Evolutionary conservation across 1,140 invertebrate genomes (phyloP).

Genomic region (Pogonus chalceus): DNA sequence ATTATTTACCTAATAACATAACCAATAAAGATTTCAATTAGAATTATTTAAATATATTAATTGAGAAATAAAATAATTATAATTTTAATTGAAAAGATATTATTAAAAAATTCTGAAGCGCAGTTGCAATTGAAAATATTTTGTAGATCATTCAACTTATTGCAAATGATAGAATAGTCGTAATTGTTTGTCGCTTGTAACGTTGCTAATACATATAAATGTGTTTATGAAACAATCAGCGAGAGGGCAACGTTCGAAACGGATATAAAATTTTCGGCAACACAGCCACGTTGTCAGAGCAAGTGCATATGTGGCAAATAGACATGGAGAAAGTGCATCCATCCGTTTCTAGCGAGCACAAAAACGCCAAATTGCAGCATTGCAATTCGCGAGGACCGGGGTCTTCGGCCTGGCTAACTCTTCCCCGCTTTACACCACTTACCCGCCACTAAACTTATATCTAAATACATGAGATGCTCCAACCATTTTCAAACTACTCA

Average conservation of each 20-base stretch:
- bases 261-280: not conserved
- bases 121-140: no score
- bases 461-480: conserved; percentile 1
- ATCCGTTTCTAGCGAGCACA: conserved; percentile 17
- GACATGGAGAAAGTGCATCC: conserved; percentile 14
- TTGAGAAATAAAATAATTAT: no score
- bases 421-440: not conserved
- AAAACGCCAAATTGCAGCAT: conserved; percentile 4
- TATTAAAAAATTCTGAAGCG: no score
- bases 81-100: no score
- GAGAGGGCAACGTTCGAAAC: not conserved
- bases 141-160: no score
- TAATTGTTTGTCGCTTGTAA: no score
- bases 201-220: no score
- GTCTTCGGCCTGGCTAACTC: conserved; percentile 8
- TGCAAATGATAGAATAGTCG: no score
- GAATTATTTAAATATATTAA: no score
- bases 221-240: not conserved
- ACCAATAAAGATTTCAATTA: no score
- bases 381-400: conserved; percentile 13
- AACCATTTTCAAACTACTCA: conserved; percentile 1
- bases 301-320: conserved; percentile 3
- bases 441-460: not conserved
- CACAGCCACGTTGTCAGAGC: not conserved
- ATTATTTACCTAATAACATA: no score